Conservation (phyloP, 2,113 vertebrate genomes). For the Passer montanus region DNA sequence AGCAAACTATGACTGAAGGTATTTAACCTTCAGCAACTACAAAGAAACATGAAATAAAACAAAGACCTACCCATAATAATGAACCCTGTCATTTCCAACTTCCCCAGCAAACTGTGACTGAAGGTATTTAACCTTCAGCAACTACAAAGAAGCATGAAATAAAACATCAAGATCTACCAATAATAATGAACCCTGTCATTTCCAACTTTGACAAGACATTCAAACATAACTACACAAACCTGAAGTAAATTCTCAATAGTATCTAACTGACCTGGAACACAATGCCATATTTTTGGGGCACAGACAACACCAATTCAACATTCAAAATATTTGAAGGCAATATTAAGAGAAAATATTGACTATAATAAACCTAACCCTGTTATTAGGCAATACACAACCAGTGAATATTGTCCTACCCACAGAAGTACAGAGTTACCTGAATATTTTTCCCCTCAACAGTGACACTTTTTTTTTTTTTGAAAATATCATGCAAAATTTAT, state of each 20-base stretch:
- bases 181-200: neutral
- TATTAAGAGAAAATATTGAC: neutral
- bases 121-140: neutral
- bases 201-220: neutral
- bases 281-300: neutral
- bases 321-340: neutral
- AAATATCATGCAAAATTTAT: neutral
- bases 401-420: neutral
- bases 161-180: conserved; percentile 13
- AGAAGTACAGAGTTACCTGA: neutral
- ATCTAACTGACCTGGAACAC: neutral
- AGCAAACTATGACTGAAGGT: neutral
- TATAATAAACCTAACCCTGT: neutral
- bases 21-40: neutral
- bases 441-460: neutral
- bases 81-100: neutral
- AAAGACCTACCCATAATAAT: neutral
- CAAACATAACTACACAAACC: neutral
- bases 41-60: conserved; percentile 19
- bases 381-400: neutral
- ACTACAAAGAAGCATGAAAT: neutral
- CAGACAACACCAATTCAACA: accelerated
- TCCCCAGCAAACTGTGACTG: neutral
- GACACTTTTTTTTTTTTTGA: neutral
- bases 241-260: neutral